A percentile compares a stretch with the other conserved stretches of the same genome.
Evolutionary conservation across 2,888 invertebrate species (phyloP).

Genomic region (Chymomyza procnemis): DNA sequence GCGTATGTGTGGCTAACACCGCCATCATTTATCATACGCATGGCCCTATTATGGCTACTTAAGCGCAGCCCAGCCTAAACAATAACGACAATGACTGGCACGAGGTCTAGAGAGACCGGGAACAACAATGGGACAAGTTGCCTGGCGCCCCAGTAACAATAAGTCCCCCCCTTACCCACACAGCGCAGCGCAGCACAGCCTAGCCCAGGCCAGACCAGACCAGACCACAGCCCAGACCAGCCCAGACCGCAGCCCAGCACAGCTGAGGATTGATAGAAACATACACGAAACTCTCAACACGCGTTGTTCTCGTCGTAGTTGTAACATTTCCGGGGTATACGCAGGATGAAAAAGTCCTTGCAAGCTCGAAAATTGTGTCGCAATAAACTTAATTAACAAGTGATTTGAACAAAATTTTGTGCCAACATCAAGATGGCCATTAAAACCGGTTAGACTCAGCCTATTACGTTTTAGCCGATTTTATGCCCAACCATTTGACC

Average conservation of each 20-base stretch:
- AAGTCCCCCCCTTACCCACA: neutral
- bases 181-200: neutral
- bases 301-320: too few species aligned
- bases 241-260: neutral
- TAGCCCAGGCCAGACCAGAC: too few species aligned
- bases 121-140: neutral
- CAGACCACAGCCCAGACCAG: neutral
- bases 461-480: neutral
- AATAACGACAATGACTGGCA: neutral
- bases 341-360: slow-evolving; percentile 19
- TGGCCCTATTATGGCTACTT: slow-evolving; percentile 61
- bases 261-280: neutral
- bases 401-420: slow-evolving; percentile 45
- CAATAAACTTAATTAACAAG: slow-evolving; percentile 59
- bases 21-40: slow-evolving; percentile 57
- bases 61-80: slow-evolving; percentile 49
- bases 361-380: slow-evolving; percentile 39
- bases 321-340: neutral
- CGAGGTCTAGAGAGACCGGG: neutral
- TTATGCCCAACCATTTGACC: neutral
- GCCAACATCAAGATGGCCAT: neutral
- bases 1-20: slow-evolving; percentile 31
- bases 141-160: neutral
- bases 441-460: neutral
- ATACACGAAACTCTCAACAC: neutral